phyloP scores from a whole-genome alignment of 2,888 invertebrate species.

The Drosophila macrothrix region DNA sequence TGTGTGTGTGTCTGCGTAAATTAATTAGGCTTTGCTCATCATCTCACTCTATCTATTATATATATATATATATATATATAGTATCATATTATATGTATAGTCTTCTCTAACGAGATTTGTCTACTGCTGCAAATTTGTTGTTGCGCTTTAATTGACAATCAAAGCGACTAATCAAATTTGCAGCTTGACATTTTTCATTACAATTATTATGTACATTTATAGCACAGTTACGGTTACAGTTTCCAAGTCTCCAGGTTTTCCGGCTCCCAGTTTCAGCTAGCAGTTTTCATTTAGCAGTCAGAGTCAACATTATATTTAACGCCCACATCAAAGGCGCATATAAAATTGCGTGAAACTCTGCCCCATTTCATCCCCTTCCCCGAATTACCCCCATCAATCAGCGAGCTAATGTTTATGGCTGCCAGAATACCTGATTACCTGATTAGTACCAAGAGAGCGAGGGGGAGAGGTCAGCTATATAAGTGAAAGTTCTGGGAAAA shows the following conservation, averaged over 20 bases:
- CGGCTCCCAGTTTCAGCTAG: background rate
- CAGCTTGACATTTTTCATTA: constrained; percentile 78
- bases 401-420: constrained; percentile 31
- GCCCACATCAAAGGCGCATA: constrained; percentile 70
- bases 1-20: constrained; percentile 41
- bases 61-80: constrained; percentile 28
- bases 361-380: background rate
- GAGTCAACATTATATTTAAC: constrained; percentile 61
- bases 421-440: constrained; percentile 22
- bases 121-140: constrained; percentile 62
- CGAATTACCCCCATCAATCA: background rate
- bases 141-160: constrained; percentile 76
- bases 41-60: constrained; percentile 30
- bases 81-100: constrained; percentile 8
- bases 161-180: constrained; percentile 77
- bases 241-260: background rate
- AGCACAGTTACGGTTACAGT: constrained; percentile 53
- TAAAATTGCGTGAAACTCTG: constrained; percentile 42
- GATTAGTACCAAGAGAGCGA: background rate
- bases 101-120: constrained; percentile 44
- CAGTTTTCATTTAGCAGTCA: constrained; percentile 7
- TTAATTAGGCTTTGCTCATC: constrained; percentile 75
- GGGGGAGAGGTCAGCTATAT: background rate
- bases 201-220: constrained; percentile 74
- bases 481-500: background rate